Conservation (phyloP, 2,797 vertebrate genomes). For the Onychomys arenicola region DNA sequence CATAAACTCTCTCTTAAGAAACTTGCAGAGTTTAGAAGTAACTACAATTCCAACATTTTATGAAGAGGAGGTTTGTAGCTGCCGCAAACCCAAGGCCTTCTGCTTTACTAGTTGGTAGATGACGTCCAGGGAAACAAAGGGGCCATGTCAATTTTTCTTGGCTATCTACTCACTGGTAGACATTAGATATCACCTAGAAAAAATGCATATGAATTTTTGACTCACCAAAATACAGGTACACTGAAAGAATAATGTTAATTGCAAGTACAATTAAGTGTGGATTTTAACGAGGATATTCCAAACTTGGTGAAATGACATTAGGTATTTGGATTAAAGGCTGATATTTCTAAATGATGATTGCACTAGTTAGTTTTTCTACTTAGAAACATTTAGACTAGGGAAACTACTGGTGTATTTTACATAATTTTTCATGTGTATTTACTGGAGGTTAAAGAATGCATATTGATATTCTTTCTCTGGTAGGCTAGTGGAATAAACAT, state of each 20-base stretch:
- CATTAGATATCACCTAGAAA: neutral
- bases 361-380: neutral
- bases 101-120: neutral
- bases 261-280: neutral
- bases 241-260: neutral
- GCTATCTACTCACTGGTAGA: neutral
- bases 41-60: neutral
- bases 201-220: neutral
- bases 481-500: neutral
- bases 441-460: neutral
- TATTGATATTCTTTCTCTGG: neutral
- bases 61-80: neutral
- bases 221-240: neutral
- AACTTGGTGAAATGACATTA: neutral
- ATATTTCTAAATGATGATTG: neutral
- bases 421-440: neutral
- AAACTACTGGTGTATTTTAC: constrained; percentile 11
- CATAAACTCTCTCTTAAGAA: neutral
- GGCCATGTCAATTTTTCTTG: neutral
- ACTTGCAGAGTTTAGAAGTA: neutral
- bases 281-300: constrained; percentile 32
- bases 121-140: neutral
- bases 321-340: neutral
- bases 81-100: neutral
- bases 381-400: neutral